Evolutionary conservation across 2,113 vertebrate genomes (phyloP).

Genomic region (Egretta garzetta): DNA sequence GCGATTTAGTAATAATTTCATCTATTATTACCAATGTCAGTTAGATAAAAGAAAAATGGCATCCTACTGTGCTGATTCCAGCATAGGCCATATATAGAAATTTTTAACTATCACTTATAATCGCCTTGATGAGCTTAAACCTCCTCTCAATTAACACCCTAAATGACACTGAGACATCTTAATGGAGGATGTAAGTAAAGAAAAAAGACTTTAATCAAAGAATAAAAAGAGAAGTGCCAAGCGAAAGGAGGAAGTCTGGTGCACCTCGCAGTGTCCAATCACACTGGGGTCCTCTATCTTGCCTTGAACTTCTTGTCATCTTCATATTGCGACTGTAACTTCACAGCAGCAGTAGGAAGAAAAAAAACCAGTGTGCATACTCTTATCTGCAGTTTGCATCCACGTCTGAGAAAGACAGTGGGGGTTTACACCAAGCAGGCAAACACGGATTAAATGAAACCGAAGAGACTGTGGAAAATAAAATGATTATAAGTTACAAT

Average conservation of each 20-base stretch:
- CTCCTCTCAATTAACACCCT: slow-evolving; percentile 97
- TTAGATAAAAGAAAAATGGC: slow-evolving; percentile 91
- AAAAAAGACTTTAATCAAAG: slow-evolving; percentile 82
- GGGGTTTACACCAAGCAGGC: neutral
- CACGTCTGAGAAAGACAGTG: neutral
- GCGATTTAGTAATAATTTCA: slow-evolving; percentile 92
- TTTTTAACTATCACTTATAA: slow-evolving; percentile 96
- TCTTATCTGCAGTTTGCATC: slow-evolving; percentile 16
- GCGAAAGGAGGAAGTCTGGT: slow-evolving; percentile 18
- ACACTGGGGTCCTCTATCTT: slow-evolving; percentile 23
- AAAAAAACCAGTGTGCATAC: neutral
- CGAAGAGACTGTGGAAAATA: neutral
- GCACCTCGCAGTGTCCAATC: slow-evolving; percentile 54
- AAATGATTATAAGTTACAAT: neutral
- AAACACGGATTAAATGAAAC: slow-evolving; percentile 2
- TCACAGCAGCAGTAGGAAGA: neutral
- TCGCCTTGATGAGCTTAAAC: slow-evolving; percentile 94
- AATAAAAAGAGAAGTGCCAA: slow-evolving; percentile 69
- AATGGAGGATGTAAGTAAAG: slow-evolving; percentile 89
- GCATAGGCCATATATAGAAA: slow-evolving; percentile 91
- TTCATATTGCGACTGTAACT: neutral
- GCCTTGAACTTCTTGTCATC: slow-evolving; percentile 33
- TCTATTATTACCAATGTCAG: slow-evolving; percentile 93
- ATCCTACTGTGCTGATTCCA: slow-evolving; percentile 86
- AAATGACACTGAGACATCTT: slow-evolving; percentile 89